These are phyloP conservation scores for Odontesthes bonariensis DNA, from an alignment of 2,113 vertebrate species.

Conservation along the genomic window DNA sequence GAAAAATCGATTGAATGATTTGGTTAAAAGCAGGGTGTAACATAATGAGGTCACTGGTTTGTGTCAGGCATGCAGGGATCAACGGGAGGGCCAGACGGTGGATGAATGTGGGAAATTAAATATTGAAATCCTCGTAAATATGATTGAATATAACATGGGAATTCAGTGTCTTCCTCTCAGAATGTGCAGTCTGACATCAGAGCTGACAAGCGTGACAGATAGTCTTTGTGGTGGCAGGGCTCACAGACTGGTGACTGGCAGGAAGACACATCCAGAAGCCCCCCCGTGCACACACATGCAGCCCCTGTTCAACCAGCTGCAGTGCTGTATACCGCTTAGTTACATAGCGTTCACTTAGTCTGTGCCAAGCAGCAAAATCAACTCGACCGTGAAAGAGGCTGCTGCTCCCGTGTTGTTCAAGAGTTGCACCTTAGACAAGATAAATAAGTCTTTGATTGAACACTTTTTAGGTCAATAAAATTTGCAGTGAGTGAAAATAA, in stretches of 20 bases:
- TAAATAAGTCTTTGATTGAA: background rate
- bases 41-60: conserved; percentile 35
- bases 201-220: conserved; percentile 29
- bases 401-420: background rate
- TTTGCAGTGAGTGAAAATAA: no score
- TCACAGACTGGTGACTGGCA: conserved; percentile 24
- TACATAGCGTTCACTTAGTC: background rate
- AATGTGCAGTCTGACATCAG: conserved; percentile 21
- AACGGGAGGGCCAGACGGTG: background rate
- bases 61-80: background rate
- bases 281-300: conserved; percentile 27
- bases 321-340: conserved; percentile 6
- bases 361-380: background rate
- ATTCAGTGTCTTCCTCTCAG: background rate
- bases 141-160: background rate
- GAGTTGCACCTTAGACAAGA: no score
- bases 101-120: background rate
- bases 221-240: conserved; percentile 41
- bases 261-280: conserved; percentile 6
- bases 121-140: background rate
- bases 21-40: conserved; percentile 47
- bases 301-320: conserved; percentile 49
- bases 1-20: conserved; percentile 41
- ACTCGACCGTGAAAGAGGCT: background rate
- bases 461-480: no score